Percentiles rank a stretch among this genome's conserved stretches.
phyloP scores from a whole-genome alignment of 2,888 invertebrate species.

The Germaria angustata region DNA sequence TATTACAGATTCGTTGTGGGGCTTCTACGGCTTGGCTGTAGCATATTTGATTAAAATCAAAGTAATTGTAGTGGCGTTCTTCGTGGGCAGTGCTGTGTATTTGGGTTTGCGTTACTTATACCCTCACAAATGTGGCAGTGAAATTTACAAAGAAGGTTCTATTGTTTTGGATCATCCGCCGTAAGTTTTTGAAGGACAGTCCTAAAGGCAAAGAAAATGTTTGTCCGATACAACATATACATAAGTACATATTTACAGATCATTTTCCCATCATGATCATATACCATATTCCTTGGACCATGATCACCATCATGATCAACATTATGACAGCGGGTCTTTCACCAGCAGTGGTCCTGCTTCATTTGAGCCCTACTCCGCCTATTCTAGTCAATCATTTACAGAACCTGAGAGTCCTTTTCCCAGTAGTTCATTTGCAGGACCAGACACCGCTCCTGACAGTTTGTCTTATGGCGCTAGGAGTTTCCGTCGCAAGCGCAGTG shows the following conservation, averaged over 20 bases:
- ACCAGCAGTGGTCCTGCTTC: slow-evolving; percentile 66
- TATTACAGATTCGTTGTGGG: slow-evolving; percentile 74
- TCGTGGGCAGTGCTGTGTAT: slow-evolving; percentile 77
- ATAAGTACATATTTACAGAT: neutral
- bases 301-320: slow-evolving; percentile 71
- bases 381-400: slow-evolving; percentile 70
- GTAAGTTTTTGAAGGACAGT: slow-evolving; percentile 70
- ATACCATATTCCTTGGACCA: slow-evolving; percentile 73
- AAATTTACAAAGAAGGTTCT: slow-evolving; percentile 54
- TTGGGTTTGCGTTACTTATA: slow-evolving; percentile 75
- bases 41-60: slow-evolving; percentile 79
- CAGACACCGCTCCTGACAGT: slow-evolving; percentile 54
- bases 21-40: slow-evolving; percentile 75
- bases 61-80: slow-evolving; percentile 77
- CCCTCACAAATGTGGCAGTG: slow-evolving; percentile 72
- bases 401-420: slow-evolving; percentile 39
- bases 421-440: slow-evolving; percentile 32
- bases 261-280: slow-evolving; percentile 72
- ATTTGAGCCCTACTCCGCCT: slow-evolving; percentile 76
- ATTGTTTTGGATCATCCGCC: slow-evolving; percentile 75
- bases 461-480: slow-evolving; percentile 43
- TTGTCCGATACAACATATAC: too few species aligned
- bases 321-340: slow-evolving; percentile 64
- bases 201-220: neutral
- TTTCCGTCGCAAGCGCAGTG: slow-evolving; percentile 70